A percentile compares a stretch with the other conserved stretches of the same genome.
These are phyloP conservation scores for Ectropis grisescens DNA, from an alignment of 1,140 invertebrate genomes.

Conservation along the genomic window DNA sequence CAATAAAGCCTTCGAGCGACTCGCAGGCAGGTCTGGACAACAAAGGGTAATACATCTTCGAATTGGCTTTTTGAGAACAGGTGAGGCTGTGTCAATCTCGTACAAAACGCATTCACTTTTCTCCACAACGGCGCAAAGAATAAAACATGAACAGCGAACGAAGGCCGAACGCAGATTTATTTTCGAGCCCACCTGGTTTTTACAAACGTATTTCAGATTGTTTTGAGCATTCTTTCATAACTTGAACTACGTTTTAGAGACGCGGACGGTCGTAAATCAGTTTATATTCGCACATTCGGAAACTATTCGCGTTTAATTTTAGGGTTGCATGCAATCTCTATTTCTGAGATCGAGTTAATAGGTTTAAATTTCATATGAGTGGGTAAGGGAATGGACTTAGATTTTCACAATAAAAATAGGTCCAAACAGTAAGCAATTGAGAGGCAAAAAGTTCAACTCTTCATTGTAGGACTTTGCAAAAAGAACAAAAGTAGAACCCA, in stretches of 20 bases:
- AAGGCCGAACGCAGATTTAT: constrained; percentile 39
- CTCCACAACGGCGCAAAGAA: too few species aligned
- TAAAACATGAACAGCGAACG: constrained; percentile 35
- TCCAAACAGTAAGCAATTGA: too few species aligned
- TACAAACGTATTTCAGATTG: constrained; percentile 34
- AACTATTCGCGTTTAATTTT: constrained; percentile 41
- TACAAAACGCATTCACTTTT: constrained; percentile 38
- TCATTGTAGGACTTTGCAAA: too few species aligned
- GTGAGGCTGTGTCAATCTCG: constrained; percentile 35
- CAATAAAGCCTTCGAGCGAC: too few species aligned
- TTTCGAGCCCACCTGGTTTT: constrained; percentile 48
- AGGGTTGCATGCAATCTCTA: constrained; percentile 37
- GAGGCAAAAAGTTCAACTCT: too few species aligned
- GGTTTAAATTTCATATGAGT: too few species aligned
- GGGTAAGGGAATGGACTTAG: too few species aligned
- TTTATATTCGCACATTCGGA: constrained; percentile 52
- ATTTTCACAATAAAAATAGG: too few species aligned
- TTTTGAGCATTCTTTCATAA: constrained; percentile 53
- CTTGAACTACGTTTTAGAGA: constrained; percentile 47
- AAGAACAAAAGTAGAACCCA: too few species aligned
- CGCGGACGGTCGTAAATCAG: constrained; percentile 42
- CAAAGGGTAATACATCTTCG: constrained; percentile 52
- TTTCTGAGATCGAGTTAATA: constrained; percentile 9
- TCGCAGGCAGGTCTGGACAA: constrained; percentile 31
- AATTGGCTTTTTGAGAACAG: constrained; percentile 47